A percentile compares a stretch with the other conserved stretches of the same genome.
phyloP scores from a whole-genome alignment of 2,797 vertebrate genomes.

The Phrynocephalus guinanensis region DNA sequence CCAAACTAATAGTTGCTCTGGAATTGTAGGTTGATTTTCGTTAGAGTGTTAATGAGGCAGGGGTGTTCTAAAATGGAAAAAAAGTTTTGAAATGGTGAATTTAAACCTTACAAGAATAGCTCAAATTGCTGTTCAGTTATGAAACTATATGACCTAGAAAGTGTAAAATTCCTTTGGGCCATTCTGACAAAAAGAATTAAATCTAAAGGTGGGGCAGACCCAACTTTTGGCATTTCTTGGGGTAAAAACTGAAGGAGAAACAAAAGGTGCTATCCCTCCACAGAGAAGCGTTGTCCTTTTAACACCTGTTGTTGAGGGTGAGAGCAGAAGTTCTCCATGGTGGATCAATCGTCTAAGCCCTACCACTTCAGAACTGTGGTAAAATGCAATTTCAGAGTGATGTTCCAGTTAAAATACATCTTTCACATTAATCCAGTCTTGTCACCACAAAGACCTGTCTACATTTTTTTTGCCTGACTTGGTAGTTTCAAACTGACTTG shows the following conservation, averaged over 20 bases:
- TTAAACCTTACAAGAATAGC: slow-evolving; percentile 5
- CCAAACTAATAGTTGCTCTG: background rate
- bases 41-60: background rate
- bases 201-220: background rate
- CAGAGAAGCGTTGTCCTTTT: background rate
- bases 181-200: background rate
- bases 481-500: background rate
- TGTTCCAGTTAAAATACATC: background rate
- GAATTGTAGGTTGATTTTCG: background rate
- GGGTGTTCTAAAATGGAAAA: background rate
- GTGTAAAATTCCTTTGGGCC: background rate
- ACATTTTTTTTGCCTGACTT: background rate
- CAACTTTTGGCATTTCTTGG: background rate
- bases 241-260: background rate
- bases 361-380: background rate
- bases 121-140: background rate
- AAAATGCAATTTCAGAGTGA: background rate
- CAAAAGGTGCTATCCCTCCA: background rate
- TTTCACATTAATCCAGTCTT: background rate
- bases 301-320: too few relatives aligned
- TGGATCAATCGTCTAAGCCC: background rate
- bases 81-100: slow-evolving; percentile 6
- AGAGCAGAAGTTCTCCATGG: background rate
- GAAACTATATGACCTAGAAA: background rate
- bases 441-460: background rate